phyloP scores from a whole-genome alignment of 2,797 vertebrate genomes.

The Benthosema pterotum region DNA sequence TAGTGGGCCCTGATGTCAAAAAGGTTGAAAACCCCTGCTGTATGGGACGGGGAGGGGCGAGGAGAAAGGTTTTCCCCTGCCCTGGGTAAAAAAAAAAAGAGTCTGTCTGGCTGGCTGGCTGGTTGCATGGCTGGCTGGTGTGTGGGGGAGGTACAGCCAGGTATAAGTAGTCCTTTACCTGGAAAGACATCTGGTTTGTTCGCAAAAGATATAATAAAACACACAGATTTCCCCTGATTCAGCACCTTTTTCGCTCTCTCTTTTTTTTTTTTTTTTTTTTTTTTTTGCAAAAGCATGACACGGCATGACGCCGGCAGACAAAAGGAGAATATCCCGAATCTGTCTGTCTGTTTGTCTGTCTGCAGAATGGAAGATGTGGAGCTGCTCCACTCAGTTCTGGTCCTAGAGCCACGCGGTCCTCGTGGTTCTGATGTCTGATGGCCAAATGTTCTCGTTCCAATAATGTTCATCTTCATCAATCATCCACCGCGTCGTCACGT shows the following conservation, averaged over 20 bases:
- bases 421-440: conserved; percentile 7
- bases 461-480: no score
- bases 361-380: no score
- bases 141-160: no score
- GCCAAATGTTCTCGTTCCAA: conserved; percentile 17
- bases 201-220: conserved; percentile 37
- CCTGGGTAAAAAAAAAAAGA: no score
- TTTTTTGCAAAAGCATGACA: conserved; percentile 24
- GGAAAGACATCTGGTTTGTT: conserved; percentile 52
- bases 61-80: conserved; percentile 45
- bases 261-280: conserved; percentile 44
- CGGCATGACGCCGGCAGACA: conserved; percentile 9
- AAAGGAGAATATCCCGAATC: conserved; percentile 35
- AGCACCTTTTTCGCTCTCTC: conserved; percentile 40
- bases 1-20: no score
- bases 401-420: no score
- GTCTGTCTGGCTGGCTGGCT: not conserved
- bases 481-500: no score
- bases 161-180: conserved; percentile 35
- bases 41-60: not conserved
- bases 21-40: no score
- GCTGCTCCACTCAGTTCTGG: no score
- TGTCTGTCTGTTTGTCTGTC: no score
- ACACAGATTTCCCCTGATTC: conserved; percentile 44
- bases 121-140: not conserved